Evolutionary conservation across 2,888 invertebrate species (phyloP).

Genomic region (Bruchidius siliquastri): DNA sequence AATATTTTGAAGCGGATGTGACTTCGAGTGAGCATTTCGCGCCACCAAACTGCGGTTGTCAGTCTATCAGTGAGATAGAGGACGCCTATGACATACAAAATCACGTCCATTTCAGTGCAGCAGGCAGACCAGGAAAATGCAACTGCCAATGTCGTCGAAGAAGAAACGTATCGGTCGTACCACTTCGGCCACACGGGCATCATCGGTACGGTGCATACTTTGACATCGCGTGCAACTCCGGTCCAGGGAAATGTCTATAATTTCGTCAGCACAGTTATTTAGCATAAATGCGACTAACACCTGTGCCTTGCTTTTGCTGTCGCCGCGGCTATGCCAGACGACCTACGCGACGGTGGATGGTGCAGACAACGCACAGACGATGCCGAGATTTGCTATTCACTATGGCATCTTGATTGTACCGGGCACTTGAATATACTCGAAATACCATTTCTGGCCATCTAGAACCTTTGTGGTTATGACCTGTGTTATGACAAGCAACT

Average conservation of each 20-base stretch:
- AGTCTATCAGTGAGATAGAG: no score
- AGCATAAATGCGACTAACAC: conserved; percentile 23
- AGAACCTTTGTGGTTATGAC: no score
- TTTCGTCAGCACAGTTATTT: conserved; percentile 22
- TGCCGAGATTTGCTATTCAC: neutral
- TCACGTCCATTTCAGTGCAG: neutral
- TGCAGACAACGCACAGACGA: neutral
- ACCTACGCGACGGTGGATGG: neutral
- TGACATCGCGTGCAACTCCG: conserved; percentile 16
- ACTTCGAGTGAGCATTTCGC: no score
- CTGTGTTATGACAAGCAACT: no score
- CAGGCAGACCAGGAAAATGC: neutral
- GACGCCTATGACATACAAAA: neutral
- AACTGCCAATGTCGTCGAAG: neutral
- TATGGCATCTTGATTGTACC: neutral
- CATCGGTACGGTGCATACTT: neutral
- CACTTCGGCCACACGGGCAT: neutral
- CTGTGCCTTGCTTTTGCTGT: conserved; percentile 13
- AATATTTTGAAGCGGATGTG: no score
- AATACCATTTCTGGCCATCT: neutral
- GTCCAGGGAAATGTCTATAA: conserved; percentile 21
- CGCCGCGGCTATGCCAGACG: neutral
- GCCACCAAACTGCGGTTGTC: no score
- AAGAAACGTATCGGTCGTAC: conserved; percentile 8
- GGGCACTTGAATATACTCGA: neutral